A percentile compares a stretch with the other conserved stretches of the same genome.
phyloP scores from a whole-genome alignment of 2,797 vertebrate genomes.

The Rhinophrynus dorsalis region DNA sequence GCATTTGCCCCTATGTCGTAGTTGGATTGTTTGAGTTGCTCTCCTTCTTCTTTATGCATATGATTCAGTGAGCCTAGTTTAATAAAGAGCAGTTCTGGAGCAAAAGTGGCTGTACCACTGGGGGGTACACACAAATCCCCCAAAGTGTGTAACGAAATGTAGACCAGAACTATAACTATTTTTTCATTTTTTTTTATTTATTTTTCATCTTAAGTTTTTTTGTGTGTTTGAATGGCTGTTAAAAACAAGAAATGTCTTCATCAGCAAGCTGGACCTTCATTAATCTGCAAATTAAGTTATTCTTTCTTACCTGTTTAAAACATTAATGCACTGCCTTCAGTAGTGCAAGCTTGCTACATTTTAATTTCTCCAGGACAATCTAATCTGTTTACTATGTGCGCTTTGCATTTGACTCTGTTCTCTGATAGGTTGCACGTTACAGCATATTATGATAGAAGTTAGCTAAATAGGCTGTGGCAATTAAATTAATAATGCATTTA shows the following conservation, averaged over 20 bases:
- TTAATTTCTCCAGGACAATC: conserved; percentile 66
- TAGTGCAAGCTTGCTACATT: conserved; percentile 72
- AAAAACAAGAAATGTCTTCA: conserved; percentile 56
- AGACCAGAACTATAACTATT: too few species aligned
- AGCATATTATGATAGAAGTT: conserved; percentile 89
- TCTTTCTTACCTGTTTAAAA: conserved; percentile 69
- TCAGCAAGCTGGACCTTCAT: conserved; percentile 52
- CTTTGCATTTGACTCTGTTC: conserved; percentile 68
- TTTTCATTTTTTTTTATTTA: too few species aligned
- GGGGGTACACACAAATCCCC: too few species aligned
- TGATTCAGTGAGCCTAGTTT: too few species aligned
- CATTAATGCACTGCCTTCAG: conserved; percentile 61
- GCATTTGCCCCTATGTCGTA: too few species aligned
- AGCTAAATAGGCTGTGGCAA: conserved; percentile 95
- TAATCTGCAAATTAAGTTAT: conserved; percentile 58
- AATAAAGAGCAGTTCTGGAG: too few species aligned
- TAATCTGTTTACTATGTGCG: conserved; percentile 68
- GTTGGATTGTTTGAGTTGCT: too few species aligned
- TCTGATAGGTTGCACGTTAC: conserved; percentile 66
- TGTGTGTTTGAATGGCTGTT: conserved; percentile 53
- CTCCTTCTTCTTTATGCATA: too few species aligned
- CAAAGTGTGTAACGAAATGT: too few species aligned
- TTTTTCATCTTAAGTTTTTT: too few species aligned
- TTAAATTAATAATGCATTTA: conserved; percentile 99
- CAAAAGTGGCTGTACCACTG: too few species aligned